phyloP scores from a whole-genome alignment of 2,888 invertebrate species.

The Gastracanthus pulcherrimus region DNA sequence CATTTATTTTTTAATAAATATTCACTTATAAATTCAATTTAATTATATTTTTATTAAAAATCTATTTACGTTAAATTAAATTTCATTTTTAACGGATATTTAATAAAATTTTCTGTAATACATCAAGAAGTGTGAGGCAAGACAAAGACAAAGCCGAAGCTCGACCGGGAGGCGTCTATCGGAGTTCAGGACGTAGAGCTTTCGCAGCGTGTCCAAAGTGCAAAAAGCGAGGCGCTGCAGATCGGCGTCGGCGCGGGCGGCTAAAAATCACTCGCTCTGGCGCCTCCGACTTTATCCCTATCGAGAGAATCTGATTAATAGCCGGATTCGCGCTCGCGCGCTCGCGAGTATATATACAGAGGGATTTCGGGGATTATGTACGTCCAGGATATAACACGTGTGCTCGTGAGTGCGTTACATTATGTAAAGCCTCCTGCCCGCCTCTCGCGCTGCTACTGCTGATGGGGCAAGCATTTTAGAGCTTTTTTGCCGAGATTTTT shows the following conservation, averaged over 20 bases:
- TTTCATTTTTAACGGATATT: no score
- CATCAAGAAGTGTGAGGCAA: no score
- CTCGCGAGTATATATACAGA: background rate
- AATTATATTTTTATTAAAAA: no score
- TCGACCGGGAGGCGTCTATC: no score
- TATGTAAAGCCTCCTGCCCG: slow-evolving; percentile 43
- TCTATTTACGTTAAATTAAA: no score
- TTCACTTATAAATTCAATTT: no score
- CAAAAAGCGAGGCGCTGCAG: slow-evolving; percentile 46
- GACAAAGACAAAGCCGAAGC: no score
- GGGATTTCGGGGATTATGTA: slow-evolving; percentile 58
- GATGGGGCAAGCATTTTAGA: slow-evolving; percentile 33
- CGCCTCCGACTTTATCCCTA: slow-evolving; percentile 65
- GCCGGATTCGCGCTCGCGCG: slow-evolving; percentile 66
- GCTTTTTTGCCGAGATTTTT: slow-evolving; percentile 23
- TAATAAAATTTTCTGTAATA: no score
- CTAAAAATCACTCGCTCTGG: slow-evolving; percentile 63
- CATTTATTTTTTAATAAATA: no score
- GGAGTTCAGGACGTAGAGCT: background rate
- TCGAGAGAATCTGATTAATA: slow-evolving; percentile 73
- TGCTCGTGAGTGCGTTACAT: slow-evolving; percentile 55
- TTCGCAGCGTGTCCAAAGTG: background rate
- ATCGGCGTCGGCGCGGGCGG: slow-evolving; percentile 58
- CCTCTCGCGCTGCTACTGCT: background rate
- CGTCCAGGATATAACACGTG: slow-evolving; percentile 56